Evolutionary conservation across 2,113 vertebrate species (phyloP).

Genomic region (Meles meles): DNA sequence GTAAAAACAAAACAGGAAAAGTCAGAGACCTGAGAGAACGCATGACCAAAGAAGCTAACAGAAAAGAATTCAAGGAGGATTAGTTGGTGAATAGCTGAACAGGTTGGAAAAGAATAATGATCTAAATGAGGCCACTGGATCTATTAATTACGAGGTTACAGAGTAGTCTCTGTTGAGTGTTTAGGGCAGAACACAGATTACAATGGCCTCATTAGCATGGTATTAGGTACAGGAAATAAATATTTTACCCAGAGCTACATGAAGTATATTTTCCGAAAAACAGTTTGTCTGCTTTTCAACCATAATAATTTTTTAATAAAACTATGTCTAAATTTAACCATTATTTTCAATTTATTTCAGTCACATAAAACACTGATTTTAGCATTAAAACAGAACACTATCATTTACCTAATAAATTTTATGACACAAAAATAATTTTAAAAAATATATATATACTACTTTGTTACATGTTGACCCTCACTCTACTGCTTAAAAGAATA

Average conservation of each 20-base stretch:
- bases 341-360: constrained; percentile 33
- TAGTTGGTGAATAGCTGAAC: not conserved
- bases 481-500: not conserved
- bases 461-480: not conserved
- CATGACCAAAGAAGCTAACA: not conserved
- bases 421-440: not conserved
- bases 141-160: constrained; percentile 6
- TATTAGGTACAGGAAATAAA: not conserved
- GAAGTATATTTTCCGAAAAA: not conserved
- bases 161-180: not conserved
- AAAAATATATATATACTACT: not conserved
- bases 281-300: not conserved
- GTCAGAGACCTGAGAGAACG: not conserved
- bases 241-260: not conserved
- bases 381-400: not conserved
- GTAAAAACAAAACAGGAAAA: not conserved
- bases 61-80: not conserved
- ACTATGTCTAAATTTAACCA: not conserved
- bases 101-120: not conserved
- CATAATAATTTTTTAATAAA: not conserved
- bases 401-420: constrained; percentile 1
- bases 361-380: not conserved
- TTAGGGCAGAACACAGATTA: not conserved
- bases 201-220: constrained; percentile 31
- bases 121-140: constrained; percentile 4